Evolutionary conservation across 1,140 invertebrate species (phyloP), one percentile per base, ranked within the genome.

Genomic region (Kradibia gibbosae): DNA sequence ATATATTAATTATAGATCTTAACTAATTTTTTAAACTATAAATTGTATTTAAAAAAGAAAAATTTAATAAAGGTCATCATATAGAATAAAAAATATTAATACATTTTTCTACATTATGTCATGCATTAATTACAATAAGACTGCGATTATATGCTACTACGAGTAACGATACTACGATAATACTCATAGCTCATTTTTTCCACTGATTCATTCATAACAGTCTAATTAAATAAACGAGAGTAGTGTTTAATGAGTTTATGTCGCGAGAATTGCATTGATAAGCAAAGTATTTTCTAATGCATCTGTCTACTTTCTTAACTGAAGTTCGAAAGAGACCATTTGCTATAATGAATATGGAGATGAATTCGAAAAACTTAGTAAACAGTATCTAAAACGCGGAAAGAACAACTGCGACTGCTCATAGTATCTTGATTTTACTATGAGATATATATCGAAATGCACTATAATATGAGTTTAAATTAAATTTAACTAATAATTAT

Each of bases 311-410:
- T 36, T 36, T 42, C 34, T 45, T 74, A 55, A 74, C 45, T 55
- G 72, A 74, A 28, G 31, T 55, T 34, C 36, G 28, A 74, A 74
- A 28, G 48, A 50, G 28, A 55, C 25, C 15, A 17, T 71, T n/a
- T n/a, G 48, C 48, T 71, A 48, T 71, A 71, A 71, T 71, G 36
- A 39, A 42, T 25, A 31, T 34, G 60, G 60, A 62, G 31, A 36
- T 55, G 53, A 3, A 25, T 55, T n/a, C 22, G 53, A 55, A n/a
- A 55, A 55, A 60, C 25, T n/a, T 60, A 8, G 25, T 60, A 60
- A 60, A 60, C 31, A 8, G 3, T 20, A 0, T 1, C 25, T 60
- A 28, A 28, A n/a, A 5, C 31, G 25, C 31, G 25, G 53, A 60
- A 28, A 60, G 25, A 4, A 13, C 55, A 31, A n/a, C 5, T n/a